A percentile compares a stretch with the other conserved stretches of the same genome.
Conservation (phyloP, 1,140 invertebrate species). For the Eriocheir sinensis region DNA sequence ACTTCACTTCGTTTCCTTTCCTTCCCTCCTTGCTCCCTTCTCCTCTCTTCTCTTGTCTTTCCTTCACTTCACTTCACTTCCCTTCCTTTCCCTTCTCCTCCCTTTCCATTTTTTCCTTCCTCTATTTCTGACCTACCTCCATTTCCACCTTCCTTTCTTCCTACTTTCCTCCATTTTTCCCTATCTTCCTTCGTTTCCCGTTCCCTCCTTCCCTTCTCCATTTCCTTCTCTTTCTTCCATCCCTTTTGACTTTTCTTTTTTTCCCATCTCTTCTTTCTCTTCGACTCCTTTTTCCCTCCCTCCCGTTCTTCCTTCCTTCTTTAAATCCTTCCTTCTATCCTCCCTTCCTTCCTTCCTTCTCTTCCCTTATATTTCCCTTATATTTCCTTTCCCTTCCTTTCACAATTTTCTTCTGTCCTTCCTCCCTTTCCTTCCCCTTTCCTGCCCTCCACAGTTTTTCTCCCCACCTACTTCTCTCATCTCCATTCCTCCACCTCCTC, state of each 20-base stretch:
- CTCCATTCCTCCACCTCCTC: no score
- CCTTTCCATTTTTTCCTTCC: not conserved
- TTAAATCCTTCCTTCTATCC: not conserved
- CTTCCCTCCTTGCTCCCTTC: not conserved
- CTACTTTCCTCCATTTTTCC: not conserved
- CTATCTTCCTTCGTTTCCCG: not conserved
- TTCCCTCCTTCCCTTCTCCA: not conserved
- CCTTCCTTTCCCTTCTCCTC: not conserved
- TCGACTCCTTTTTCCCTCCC: no score
- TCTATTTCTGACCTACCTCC: not conserved
- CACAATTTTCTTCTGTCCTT: not conserved
- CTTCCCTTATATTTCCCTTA: no score
- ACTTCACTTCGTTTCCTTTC: no score
- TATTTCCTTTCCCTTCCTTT: not conserved
- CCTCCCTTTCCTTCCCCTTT: not conserved
- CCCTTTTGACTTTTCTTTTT: not conserved
- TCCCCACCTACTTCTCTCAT: not conserved
- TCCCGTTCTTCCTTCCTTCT: not conserved
- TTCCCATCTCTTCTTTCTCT: not conserved
- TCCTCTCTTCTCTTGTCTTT: not conserved
- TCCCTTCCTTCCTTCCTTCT: no score
- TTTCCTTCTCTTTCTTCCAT: not conserved
- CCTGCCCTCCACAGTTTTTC: not conserved
- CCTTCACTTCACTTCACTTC: no score
- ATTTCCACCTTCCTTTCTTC: no score